Base-by-base conservation (phyloP, 2,797 vertebrate species). In the Enteromius afrohamiltoni region DNA sequence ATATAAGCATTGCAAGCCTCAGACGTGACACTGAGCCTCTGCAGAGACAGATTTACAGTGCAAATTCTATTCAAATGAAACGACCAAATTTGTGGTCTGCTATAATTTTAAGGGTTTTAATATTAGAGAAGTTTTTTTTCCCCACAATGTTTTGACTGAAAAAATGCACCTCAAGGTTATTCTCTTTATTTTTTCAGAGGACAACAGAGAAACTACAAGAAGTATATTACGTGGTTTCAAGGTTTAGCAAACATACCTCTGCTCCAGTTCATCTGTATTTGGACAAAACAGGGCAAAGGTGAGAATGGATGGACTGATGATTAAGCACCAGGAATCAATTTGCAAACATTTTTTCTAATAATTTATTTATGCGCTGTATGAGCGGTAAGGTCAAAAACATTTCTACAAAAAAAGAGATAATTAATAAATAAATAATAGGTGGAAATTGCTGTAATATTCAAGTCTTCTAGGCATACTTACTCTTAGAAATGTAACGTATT, bases 21-120 rank as follows among this genome's bases (percentile, higher is more conserved):
- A 10, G 17, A 79, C 64, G 53, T 40, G 47, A 65, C 29, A 23
- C 29, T 34, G 62, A 79, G 65, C 76, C 53, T 53, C 77, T 23
- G 21, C 77, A 79, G 45, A 23, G 29, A 4, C 45, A 53, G 13
- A 53, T 79, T 51, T 53, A 10, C 26, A 1, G 65, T 26, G 21
- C 9, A 23, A 19, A 13, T 13, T 49, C 14, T 68, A 19, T 79
- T 21, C 6, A 17, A 69, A 69, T 10, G 17, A 14, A 76, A 26
- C 34, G 11, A n/a, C 1, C 2, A 29, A 8, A 42, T 69, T 40
- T 45, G 14, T 42, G 40, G 31, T 7, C 29, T 68, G 6, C 17
- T 34, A 4, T n/a, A 0, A 21, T 16, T 62, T 21, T 49, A 19
- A 34, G 7, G 6, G 14, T 37, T n/a, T 79, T 29, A 4, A 11